Evolutionary conservation across 2,113 vertebrate species (phyloP), one percentile per base, ranked within the genome.

Genomic region (Tetraodon nigroviridis): DNA sequence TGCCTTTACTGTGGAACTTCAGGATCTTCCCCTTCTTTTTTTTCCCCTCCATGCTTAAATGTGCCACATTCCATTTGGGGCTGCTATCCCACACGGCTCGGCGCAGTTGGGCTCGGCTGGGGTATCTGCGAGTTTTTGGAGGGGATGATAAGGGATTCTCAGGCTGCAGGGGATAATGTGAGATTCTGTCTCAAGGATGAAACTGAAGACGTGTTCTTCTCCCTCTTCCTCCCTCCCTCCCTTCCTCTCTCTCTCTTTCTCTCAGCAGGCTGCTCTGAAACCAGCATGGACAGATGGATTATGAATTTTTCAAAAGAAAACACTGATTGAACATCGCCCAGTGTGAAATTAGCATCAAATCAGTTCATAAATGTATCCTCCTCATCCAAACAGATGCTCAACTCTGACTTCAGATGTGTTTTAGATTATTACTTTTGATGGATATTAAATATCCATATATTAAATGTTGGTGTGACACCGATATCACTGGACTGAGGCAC

Each of bases 151-250:
- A 55, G 55, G 45, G 55, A 66, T 74, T 67, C 51, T 71, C 76
- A 61, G 51, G 59, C 66, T 68, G 59, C 24, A 5, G 57, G 49
- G 75, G 55, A 75, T 67, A 73, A 69, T 65, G 62, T 70, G 53
- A n/a, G 62, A 69, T 76, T 71, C 48, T 63, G 49, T 68, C 60
- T 71, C 19, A 13, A 54, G 62, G 69, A 65, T 76, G 72, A 67
- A 70, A 73, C 58, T 49, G 54, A 37, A 58, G 10, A 37, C 11
- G 7, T 11, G 32, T 12, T 37, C 44, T 17, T 46, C 15, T 45
- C 48, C 32, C 8, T 50, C 60, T 19, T 32, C 61, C 51, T 57
- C 13, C 7, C 24, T 27, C 24, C 24, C 24, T 27, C 24, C 24
- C 7, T 27, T 27, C 51, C 42, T 44, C 12, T 44, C 48, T 20